Evolutionary conservation across 2,888 invertebrate species (phyloP), one percentile per base, ranked within the genome.

Genomic region (Ectemnius continuus): DNA sequence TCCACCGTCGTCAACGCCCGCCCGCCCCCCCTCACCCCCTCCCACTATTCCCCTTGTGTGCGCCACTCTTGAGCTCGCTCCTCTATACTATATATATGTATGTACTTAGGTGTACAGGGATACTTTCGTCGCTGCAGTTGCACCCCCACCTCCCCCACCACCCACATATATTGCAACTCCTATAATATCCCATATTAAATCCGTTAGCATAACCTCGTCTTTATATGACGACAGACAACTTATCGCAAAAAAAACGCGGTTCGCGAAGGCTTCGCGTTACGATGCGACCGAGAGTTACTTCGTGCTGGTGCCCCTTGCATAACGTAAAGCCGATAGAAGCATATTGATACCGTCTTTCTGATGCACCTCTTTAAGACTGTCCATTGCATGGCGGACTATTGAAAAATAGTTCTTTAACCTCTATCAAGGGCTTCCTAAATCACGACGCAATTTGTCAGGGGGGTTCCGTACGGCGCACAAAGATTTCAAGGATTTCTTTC

Each of bases 111-210:
- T 52, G 52, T 52, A 52, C 16, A 52, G 1, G 16, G 52, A 52
- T 52, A 16, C n/a, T 16, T 52, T 16, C 52, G 52, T 52, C 1
- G 52, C 52, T 52, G n/a, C 16, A 1, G 52, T 13, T 52, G 14
- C 64, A 71, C 58, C 56, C 70, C 67, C 71, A 69, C 60, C 65
- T 72, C 70, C 60, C 65, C 73, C 72, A n/a, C 23, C 23, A 0
- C 23, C 2, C 23, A n/a, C 61, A 70, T 73, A 68, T 77, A 75
- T 78, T 66, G 76, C 78, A 78, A 75, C 79, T 78, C 80, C 79
- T 85, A 82, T 84, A 82, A 84, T 84, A 82, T 82, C 69, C 73
- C 77, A 78, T 81, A 85, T 86, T 78, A 84, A 83, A 84, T 82
- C 81, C 79, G 78, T 81, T 84, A 82, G 82, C 61, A 60, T 70